A percentile compares a stretch with the other conserved stretches of the same genome.
phyloP scores from a whole-genome alignment of 2,797 vertebrate genomes.

The Microchirus variegatus region DNA sequence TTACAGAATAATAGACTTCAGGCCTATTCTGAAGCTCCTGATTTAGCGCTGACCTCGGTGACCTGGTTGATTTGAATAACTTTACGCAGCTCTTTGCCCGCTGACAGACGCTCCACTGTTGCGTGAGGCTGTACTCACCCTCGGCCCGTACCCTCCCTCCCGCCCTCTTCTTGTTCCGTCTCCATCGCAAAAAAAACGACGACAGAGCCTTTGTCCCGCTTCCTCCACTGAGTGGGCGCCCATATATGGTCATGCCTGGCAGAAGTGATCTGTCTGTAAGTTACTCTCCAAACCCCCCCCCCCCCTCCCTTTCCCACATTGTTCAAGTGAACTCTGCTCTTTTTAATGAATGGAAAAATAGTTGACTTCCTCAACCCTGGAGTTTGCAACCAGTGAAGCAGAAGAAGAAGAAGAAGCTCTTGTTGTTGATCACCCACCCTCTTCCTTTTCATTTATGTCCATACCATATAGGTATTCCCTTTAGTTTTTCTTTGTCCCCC shows the following conservation, averaged over 20 bases:
- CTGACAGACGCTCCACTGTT: conserved; percentile 34
- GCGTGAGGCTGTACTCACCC: conserved; percentile 5
- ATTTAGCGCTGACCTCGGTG: conserved; percentile 15
- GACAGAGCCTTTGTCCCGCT: conserved; percentile 27
- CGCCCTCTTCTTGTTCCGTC: conserved; percentile 13
- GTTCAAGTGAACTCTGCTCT: conserved; percentile 23
- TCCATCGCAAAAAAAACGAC: conserved; percentile 11
- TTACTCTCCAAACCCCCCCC: conserved; percentile 1
- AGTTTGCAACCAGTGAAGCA: conserved; percentile 11
- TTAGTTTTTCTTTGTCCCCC: too few species aligned
- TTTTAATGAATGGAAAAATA: conserved; percentile 39
- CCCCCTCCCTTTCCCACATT: not conserved
- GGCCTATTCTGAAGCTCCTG: conserved; percentile 18
- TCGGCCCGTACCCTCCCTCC: conserved; percentile 9
- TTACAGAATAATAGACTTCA: conserved; percentile 5
- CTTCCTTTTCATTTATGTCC: not conserved
- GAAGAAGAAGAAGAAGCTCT: not conserved
- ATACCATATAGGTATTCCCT: not conserved
- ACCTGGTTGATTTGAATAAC: conserved; percentile 8
- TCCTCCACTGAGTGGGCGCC: conserved; percentile 46
- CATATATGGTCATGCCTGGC: conserved; percentile 68
- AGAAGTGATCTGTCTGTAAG: conserved; percentile 22
- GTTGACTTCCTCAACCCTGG: conserved; percentile 29
- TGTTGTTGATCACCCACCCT: not conserved
- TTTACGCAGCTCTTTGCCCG: conserved; percentile 20